Conservation (phyloP, 2,113 vertebrate genomes). For the Orycteropus afer region DNA sequence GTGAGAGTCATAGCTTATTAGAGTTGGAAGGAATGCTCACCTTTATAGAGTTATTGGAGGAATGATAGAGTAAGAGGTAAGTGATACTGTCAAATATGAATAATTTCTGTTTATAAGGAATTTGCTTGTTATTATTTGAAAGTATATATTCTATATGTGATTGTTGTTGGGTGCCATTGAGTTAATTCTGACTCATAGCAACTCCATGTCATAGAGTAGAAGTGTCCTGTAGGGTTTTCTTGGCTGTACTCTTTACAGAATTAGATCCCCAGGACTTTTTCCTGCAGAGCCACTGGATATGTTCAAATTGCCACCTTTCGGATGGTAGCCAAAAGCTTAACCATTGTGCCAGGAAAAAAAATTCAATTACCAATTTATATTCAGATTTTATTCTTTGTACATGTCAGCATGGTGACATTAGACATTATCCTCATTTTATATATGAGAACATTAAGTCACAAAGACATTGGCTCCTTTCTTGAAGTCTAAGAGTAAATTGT, state of each 20-base stretch:
- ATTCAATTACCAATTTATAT: neutral
- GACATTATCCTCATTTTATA: conserved; percentile 4
- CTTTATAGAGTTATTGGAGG: conserved; percentile 14
- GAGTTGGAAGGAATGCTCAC: neutral
- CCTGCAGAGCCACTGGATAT: neutral
- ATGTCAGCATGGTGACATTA: neutral
- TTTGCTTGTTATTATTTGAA: conserved; percentile 28
- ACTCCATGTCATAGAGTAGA: neutral
- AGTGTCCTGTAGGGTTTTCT: neutral
- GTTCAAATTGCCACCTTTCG: too few relatives aligned
- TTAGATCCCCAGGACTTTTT: neutral
- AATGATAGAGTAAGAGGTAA: conserved; percentile 60
- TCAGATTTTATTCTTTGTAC: neutral
- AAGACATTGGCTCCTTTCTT: neutral
- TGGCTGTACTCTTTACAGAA: neutral
- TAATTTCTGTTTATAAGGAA: neutral
- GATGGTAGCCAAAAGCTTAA: too few relatives aligned
- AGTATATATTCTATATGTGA: neutral
- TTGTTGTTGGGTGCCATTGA: neutral
- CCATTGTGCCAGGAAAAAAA: too few relatives aligned
- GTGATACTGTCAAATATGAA: neutral
- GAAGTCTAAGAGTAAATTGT: conserved; percentile 11
- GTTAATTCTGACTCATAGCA: neutral
- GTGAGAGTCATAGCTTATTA: neutral
- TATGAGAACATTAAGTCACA: neutral